phyloP scores from a whole-genome alignment of 2,113 vertebrate species.

The Hemiprocne comata region DNA sequence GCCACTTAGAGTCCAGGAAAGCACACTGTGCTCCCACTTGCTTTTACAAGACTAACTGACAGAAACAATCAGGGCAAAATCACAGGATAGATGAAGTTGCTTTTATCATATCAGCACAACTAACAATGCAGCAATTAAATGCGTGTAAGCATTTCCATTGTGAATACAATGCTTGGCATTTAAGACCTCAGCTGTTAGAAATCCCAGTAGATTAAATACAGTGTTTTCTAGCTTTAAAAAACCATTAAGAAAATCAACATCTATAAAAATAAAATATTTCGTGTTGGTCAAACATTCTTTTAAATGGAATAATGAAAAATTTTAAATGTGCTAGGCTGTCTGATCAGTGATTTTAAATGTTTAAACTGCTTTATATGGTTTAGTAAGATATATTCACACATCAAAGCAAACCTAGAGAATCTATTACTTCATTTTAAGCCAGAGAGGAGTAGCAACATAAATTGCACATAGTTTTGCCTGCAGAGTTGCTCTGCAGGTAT shows the following conservation, averaged over 20 bases:
- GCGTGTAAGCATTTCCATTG: not conserved
- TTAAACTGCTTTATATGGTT: not conserved
- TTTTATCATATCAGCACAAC: not conserved
- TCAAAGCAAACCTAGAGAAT: not conserved
- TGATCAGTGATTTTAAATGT: not conserved
- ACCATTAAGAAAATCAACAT: not conserved
- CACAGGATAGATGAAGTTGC: not conserved
- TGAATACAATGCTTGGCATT: not conserved
- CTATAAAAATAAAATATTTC: not conserved
- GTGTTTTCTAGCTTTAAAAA: not conserved
- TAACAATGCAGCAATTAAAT: not conserved
- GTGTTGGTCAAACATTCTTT: not conserved
- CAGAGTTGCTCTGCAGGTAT: not conserved
- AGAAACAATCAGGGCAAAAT: not conserved
- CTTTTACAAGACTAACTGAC: not conserved
- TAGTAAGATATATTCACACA: not conserved
- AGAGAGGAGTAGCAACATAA: not conserved
- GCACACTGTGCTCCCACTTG: not conserved
- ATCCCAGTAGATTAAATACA: not conserved
- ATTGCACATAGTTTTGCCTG: rapidly evolving
- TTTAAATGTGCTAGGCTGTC: not conserved
- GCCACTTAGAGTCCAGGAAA: not conserved
- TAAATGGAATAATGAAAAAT: not conserved
- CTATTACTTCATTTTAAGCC: rapidly evolving
- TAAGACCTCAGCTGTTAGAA: not conserved